phyloP scores from a whole-genome alignment of 2,888 invertebrate species.

The Lymantria monacha region DNA sequence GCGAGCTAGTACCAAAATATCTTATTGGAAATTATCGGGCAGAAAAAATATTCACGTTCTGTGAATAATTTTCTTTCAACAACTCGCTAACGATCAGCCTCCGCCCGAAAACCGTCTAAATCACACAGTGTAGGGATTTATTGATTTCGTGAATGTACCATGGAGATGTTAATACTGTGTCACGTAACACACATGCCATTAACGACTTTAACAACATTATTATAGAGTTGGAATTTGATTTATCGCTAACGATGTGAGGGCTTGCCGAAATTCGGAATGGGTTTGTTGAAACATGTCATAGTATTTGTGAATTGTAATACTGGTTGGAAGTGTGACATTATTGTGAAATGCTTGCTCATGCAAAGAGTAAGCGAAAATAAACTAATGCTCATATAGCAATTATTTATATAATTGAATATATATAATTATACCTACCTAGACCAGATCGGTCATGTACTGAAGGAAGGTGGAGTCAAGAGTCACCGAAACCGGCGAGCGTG shows the following conservation, averaged over 20 bases:
- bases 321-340: background rate
- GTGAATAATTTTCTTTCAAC: background rate
- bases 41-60: too few species aligned
- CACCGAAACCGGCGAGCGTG: too few species aligned
- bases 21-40: too few species aligned
- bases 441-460: too few species aligned
- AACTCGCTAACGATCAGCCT: conserved; percentile 8
- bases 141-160: conserved; percentile 45
- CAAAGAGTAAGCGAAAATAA: background rate
- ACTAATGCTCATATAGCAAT: too few species aligned
- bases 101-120: conserved; percentile 33
- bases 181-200: conserved; percentile 22
- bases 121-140: conserved; percentile 44
- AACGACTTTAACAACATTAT: conserved; percentile 28
- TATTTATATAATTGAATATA: too few species aligned
- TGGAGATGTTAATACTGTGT: conserved; percentile 46
- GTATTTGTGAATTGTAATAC: background rate
- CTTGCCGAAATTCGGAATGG: conserved; percentile 16
- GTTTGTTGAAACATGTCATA: conserved; percentile 14
- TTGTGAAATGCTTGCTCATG: background rate
- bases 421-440: too few species aligned
- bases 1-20: too few species aligned
- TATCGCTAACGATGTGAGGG: conserved; percentile 2
- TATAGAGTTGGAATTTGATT: conserved; percentile 28
- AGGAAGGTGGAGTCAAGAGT: too few species aligned